Percentiles rank a stretch among this genome's conserved stretches.
Conservation (phyloP, 2,113 vertebrate genomes). For the Bos javanicus region DNA sequence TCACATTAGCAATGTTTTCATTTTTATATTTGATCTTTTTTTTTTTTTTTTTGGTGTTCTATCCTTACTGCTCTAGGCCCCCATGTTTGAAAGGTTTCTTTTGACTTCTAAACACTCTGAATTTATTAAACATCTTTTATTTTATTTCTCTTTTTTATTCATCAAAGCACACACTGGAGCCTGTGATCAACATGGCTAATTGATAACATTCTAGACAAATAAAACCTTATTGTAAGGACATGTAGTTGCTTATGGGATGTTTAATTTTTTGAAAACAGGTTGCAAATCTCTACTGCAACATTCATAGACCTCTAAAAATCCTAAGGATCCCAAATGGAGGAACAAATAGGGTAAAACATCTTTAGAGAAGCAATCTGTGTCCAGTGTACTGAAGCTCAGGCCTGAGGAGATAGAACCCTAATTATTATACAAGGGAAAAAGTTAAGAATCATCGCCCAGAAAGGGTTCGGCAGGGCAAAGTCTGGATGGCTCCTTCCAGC, state of each 20-base stretch:
- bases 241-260: neutral
- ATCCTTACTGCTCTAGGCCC: neutral
- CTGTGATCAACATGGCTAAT: neutral
- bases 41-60: neutral
- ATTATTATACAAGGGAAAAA: neutral
- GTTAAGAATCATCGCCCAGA: no score
- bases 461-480: no score
- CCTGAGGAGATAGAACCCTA: neutral
- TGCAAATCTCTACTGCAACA: neutral
- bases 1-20: neutral
- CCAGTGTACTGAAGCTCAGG: neutral
- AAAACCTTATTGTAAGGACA: neutral
- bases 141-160: neutral
- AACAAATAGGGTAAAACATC: neutral
- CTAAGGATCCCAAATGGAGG: neutral
- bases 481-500: no score
- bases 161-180: neutral
- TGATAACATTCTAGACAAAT: neutral
- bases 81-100: neutral
- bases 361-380: neutral
- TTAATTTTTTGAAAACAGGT: conserved; percentile 38
- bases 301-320: neutral
- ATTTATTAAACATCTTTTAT: neutral
- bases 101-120: neutral
- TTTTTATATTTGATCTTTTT: neutral